Percentiles rank a stretch among this genome's conserved stretches.
Evolutionary conservation across 2,113 vertebrate species (phyloP).

Genomic region (Syngnathus typhle): DNA sequence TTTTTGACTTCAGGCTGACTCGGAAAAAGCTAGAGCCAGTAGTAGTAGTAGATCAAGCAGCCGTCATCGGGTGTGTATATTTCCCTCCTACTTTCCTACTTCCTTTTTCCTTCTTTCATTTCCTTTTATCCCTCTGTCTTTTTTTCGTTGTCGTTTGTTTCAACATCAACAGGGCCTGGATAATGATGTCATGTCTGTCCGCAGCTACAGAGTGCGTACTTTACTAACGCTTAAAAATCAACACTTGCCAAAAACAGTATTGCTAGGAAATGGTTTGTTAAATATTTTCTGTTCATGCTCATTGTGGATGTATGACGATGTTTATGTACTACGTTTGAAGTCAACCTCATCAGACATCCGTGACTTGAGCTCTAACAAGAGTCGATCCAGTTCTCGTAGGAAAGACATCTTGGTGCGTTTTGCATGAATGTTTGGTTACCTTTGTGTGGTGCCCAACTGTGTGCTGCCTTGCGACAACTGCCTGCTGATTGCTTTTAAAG

Average conservation of each 20-base stretch:
- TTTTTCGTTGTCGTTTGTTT: slow-evolving; percentile 40
- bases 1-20: slow-evolving; percentile 81
- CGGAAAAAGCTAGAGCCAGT: slow-evolving; percentile 83
- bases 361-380: slow-evolving; percentile 69
- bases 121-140: slow-evolving; percentile 35
- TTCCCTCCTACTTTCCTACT: slow-evolving; percentile 20
- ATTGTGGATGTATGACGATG: slow-evolving; percentile 7
- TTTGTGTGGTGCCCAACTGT: background rate
- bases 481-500: background rate
- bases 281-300: background rate
- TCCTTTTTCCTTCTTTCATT: slow-evolving; percentile 34
- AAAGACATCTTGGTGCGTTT: slow-evolving; percentile 78
- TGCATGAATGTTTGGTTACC: slow-evolving; percentile 19
- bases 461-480: background rate
- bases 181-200: slow-evolving; percentile 68
- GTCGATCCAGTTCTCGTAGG: slow-evolving; percentile 72
- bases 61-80: slow-evolving; percentile 84
- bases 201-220: slow-evolving; percentile 77
- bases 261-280: background rate
- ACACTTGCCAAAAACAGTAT: slow-evolving; percentile 26
- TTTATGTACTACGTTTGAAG: slow-evolving; percentile 63
- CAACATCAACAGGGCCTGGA: slow-evolving; percentile 66
- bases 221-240: slow-evolving; percentile 9
- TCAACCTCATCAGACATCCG: slow-evolving; percentile 67
- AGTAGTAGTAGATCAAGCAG: slow-evolving; percentile 69